Percentiles rank a stretch among this genome's conserved stretches.
Conservation (phyloP, 2,888 invertebrate species). For the Drosophila subsilvestris region DNA sequence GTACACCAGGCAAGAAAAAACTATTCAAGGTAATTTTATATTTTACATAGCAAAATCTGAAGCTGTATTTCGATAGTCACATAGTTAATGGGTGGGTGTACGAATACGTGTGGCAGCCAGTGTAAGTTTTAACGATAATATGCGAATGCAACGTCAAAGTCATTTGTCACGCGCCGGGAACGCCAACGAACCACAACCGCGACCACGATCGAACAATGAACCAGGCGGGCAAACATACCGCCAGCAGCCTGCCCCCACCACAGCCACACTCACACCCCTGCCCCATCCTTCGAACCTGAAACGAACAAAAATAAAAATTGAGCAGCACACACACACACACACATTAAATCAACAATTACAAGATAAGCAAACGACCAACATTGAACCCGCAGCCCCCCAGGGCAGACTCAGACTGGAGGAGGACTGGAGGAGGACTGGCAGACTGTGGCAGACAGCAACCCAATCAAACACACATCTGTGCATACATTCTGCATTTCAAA, state of each 20-base stretch:
- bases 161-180: constrained; percentile 75
- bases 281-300: constrained; percentile 36
- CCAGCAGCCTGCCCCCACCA: constrained; percentile 2
- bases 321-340: constrained; percentile 34
- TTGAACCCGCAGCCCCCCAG: constrained; percentile 15
- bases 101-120: not conserved
- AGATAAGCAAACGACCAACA: constrained; percentile 66
- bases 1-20: too few species aligned
- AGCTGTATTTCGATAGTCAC: too few species aligned
- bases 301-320: constrained; percentile 65
- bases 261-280: constrained; percentile 3
- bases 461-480: constrained; percentile 42
- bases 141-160: constrained; percentile 75
- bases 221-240: constrained; percentile 61
- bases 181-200: constrained; percentile 41
- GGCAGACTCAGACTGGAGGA: too few species aligned
- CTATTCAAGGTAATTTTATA: too few species aligned
- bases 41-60: too few species aligned
- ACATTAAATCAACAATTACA: constrained; percentile 79
- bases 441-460: not conserved
- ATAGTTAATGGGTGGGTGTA: constrained; percentile 7
- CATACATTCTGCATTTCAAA: constrained; percentile 41
- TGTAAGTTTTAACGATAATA: constrained; percentile 40
- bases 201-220: constrained; percentile 75
- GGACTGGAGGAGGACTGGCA: too few species aligned